phyloP scores from a whole-genome alignment of 2,888 invertebrate species.

The Vesta saturnalis region DNA sequence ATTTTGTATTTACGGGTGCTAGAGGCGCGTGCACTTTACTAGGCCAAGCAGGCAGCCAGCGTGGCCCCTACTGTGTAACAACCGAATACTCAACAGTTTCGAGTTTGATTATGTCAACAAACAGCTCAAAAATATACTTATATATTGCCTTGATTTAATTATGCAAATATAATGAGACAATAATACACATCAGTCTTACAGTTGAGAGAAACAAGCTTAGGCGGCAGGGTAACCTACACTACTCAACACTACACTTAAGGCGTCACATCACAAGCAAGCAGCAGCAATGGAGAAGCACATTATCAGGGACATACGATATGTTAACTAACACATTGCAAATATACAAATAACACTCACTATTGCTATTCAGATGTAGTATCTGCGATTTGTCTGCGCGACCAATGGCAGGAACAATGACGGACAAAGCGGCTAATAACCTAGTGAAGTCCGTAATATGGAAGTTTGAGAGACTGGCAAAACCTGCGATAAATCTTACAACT shows the following conservation, averaged over 20 bases:
- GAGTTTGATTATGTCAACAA: constrained; percentile 53
- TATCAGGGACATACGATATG: constrained; percentile 55
- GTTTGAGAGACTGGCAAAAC: constrained; percentile 46
- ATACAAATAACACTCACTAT: constrained; percentile 57
- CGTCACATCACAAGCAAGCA: constrained; percentile 54
- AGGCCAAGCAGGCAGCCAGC: constrained; percentile 44
- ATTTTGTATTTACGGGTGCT: constrained; percentile 22
- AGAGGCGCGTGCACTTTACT: constrained; percentile 45
- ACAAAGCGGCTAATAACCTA: constrained; percentile 60
- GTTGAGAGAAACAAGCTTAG: constrained; percentile 56
- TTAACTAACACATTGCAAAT: constrained; percentile 53
- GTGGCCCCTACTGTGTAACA: constrained; percentile 45
- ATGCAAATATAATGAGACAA: constrained; percentile 58
- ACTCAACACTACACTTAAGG: constrained; percentile 38
- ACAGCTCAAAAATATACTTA: constrained; percentile 64
- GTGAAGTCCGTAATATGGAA: constrained; percentile 32
- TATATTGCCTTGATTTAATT: constrained; percentile 62
- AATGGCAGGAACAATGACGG: constrained; percentile 64
- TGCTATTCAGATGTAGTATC: constrained; percentile 59
- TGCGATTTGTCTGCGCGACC: constrained; percentile 55
- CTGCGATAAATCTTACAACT: constrained; percentile 16
- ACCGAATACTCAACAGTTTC: constrained; percentile 45
- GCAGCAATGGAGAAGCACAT: constrained; percentile 61
- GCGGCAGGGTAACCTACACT: constrained; percentile 46
- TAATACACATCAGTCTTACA: constrained; percentile 60